Conservation (phyloP, 2,113 vertebrate species). For the Vireo altiloquus region DNA sequence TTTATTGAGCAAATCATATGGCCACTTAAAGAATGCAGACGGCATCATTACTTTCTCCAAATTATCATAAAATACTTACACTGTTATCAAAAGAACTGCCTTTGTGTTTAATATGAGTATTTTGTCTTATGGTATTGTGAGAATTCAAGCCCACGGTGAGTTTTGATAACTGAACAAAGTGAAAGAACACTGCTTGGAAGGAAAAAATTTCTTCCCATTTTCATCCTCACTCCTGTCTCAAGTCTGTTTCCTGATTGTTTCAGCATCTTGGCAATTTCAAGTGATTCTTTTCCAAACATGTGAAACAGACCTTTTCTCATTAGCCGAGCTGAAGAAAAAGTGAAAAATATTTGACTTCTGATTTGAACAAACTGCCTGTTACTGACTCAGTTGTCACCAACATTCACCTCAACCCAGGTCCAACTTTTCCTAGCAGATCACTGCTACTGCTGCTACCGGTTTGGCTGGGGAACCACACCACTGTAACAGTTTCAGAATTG, state of each 20-base stretch:
- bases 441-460: neutral
- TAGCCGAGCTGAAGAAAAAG: neutral
- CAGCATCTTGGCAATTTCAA: neutral
- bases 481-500: neutral
- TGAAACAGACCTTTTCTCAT: neutral
- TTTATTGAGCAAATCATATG: neutral
- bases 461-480: neutral
- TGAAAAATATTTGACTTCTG: neutral
- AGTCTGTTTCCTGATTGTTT: neutral
- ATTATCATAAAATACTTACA: neutral
- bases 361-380: neutral
- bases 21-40: neutral
- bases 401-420: neutral
- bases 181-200: neutral
- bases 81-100: neutral
- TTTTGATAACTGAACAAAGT: neutral
- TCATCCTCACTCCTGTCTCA: neutral
- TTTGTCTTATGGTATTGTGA: neutral
- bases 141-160: neutral
- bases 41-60: neutral
- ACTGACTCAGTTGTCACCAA: neutral
- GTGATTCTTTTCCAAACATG: neutral
- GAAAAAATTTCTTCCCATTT: neutral
- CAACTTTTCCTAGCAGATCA: neutral
- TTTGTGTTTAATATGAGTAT: neutral